phyloP scores from a whole-genome alignment of 2,888 invertebrate genomes.

The Morpho achilles region DNA sequence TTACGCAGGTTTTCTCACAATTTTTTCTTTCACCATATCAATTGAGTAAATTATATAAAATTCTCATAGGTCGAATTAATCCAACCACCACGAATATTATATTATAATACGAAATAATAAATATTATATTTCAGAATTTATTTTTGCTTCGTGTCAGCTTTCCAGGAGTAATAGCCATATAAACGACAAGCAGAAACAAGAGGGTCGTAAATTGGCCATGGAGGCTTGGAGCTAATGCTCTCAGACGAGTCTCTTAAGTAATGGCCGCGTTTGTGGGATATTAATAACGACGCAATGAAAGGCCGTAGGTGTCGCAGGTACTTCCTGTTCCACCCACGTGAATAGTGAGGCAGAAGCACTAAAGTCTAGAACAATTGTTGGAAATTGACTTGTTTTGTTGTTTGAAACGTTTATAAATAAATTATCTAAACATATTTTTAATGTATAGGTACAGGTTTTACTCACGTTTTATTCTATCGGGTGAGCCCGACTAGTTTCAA shows the following conservation, averaged over 20 bases:
- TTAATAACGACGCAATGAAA: slow-evolving; percentile 69
- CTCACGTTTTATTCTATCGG: not conserved
- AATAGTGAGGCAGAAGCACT: slow-evolving; percentile 21
- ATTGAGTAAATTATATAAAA: too few relatives aligned
- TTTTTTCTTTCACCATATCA: too few relatives aligned
- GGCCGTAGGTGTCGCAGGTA: slow-evolving; percentile 60
- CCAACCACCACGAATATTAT: too few relatives aligned
- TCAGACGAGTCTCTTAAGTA: slow-evolving; percentile 31
- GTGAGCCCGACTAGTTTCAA: too few relatives aligned
- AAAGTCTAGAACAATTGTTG: slow-evolving; percentile 16
- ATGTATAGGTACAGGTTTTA: not conserved
- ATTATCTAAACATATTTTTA: not conserved
- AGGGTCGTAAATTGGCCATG: slow-evolving; percentile 27
- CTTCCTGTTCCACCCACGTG: slow-evolving; percentile 72
- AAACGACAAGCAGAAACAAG: slow-evolving; percentile 19
- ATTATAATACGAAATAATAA: too few relatives aligned
- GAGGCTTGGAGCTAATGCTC: slow-evolving; percentile 25
- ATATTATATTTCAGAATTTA: too few relatives aligned
- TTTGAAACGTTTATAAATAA: not conserved
- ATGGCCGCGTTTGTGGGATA: slow-evolving; percentile 36
- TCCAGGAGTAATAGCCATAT: slow-evolving; percentile 11
- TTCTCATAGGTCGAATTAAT: too few relatives aligned
- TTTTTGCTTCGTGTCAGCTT: too few relatives aligned
- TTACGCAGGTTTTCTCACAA: too few relatives aligned
- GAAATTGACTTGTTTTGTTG: not conserved